phyloP scores from a whole-genome alignment of 2,797 vertebrate species.

The Coranthus polyacanthus region DNA sequence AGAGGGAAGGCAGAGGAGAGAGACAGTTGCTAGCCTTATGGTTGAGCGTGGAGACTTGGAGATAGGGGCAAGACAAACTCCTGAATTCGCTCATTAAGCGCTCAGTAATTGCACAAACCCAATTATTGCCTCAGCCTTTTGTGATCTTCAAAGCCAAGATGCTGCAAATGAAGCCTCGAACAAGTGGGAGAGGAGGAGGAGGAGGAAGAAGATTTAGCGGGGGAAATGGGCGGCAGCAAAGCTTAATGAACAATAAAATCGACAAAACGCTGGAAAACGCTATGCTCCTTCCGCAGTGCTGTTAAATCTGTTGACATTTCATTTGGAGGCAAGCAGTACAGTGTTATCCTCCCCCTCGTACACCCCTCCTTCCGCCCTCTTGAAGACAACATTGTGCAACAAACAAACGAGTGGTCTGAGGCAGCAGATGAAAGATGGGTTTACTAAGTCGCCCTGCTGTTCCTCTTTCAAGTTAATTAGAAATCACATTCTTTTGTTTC shows the following conservation, averaged over 20 bases:
- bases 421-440: conserved; percentile 86
- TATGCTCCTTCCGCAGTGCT: conserved; percentile 57
- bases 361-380: conserved; percentile 49
- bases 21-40: conserved; percentile 37
- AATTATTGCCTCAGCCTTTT: conserved; percentile 87
- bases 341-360: conserved; percentile 46
- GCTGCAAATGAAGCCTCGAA: conserved; percentile 82
- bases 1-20: conserved; percentile 14
- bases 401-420: conserved; percentile 84
- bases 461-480: conserved; percentile 90
- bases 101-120: conserved; percentile 87
- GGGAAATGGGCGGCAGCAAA: conserved; percentile 38
- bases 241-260: conserved; percentile 88
- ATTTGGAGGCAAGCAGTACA: conserved; percentile 78
- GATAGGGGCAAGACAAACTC: conserved; percentile 76
- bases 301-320: conserved; percentile 89
- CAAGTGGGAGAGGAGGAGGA: conserved; percentile 68
- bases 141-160: conserved; percentile 87
- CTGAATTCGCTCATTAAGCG: conserved; percentile 84
- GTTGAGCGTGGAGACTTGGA: conserved; percentile 58
- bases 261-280: conserved; percentile 77
- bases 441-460: conserved; percentile 85
- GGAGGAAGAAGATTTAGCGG: conserved; percentile 47
- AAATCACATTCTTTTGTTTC: conserved; percentile 89
- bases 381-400: conserved; percentile 84